Evolutionary conservation across 1,140 invertebrate genomes (phyloP).

Genomic region (Calycopis cecrops): DNA sequence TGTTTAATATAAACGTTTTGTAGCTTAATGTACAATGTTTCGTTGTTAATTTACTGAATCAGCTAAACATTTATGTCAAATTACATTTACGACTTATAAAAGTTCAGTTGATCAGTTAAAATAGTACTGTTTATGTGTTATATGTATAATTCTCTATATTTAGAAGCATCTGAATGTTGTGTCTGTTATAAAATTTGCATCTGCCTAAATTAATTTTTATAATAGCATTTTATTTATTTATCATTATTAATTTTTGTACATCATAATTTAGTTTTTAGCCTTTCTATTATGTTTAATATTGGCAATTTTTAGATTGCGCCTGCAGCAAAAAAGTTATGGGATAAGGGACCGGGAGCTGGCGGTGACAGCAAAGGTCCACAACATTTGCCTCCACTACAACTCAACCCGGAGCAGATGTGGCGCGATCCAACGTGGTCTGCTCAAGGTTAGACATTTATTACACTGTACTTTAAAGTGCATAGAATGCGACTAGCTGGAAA

Average conservation of each 20-base stretch:
- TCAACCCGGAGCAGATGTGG: conserved; percentile 90
- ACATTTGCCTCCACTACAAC: conserved; percentile 80
- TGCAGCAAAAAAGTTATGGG: conserved; percentile 90
- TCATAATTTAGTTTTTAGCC: not conserved
- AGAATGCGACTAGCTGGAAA: not conserved
- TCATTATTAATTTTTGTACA: not conserved
- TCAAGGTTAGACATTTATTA: conserved; percentile 76
- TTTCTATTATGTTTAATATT: not conserved
- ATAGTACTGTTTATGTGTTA: no score
- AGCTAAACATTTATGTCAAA: no score
- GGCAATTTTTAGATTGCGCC: conserved; percentile 82
- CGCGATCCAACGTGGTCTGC: conserved; percentile 91
- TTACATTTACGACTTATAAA: no score
- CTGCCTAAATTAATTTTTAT: not conserved
- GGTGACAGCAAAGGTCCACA: conserved; percentile 77
- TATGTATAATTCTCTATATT: not conserved
- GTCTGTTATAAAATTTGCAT: not conserved
- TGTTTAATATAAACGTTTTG: no score
- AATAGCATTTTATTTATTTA: not conserved
- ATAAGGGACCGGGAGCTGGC: conserved; percentile 83
- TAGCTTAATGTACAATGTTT: no score
- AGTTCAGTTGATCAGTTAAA: no score
- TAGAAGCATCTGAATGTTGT: conserved; percentile 3
- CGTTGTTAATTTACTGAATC: no score
- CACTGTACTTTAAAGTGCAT: not conserved